Evolutionary conservation across 2,113 vertebrate genomes (phyloP).

Genomic region (Sula dactylatra): DNA sequence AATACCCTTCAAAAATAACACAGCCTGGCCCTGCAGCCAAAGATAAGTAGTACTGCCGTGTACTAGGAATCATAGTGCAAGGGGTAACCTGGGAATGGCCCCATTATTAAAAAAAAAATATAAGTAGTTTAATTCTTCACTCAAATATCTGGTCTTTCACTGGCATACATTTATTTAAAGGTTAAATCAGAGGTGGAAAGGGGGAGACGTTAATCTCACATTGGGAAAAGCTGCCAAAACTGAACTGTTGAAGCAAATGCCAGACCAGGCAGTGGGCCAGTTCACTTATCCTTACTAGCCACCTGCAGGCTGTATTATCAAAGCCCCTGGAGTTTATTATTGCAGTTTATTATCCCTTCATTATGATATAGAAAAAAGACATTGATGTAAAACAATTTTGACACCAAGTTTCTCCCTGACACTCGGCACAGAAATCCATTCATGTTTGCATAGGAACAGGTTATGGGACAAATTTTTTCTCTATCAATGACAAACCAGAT

Average conservation of each 20-base stretch:
- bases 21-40: not conserved
- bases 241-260: slow-evolving; percentile 21
- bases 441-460: not conserved
- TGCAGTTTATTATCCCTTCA: not conserved
- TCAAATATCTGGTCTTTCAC: not conserved
- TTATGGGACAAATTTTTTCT: not conserved
- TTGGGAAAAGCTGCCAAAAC: slow-evolving; percentile 21
- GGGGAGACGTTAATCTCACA: slow-evolving; percentile 1
- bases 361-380: not conserved
- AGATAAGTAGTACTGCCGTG: not conserved
- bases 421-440: not conserved
- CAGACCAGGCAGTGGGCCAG: slow-evolving; percentile 4
- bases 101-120: not conserved
- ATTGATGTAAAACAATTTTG: not conserved
- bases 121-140: not conserved
- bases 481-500: not conserved
- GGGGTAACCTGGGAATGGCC: not conserved
- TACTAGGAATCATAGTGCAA: not conserved
- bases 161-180: slow-evolving; percentile 25
- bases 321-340: not conserved
- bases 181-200: slow-evolving; percentile 34
- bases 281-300: slow-evolving; percentile 43
- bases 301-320: slow-evolving; percentile 28
- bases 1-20: not conserved
- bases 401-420: not conserved